Conservation (phyloP, 2,888 invertebrate genomes). For the Drosophila koepferae region DNA sequence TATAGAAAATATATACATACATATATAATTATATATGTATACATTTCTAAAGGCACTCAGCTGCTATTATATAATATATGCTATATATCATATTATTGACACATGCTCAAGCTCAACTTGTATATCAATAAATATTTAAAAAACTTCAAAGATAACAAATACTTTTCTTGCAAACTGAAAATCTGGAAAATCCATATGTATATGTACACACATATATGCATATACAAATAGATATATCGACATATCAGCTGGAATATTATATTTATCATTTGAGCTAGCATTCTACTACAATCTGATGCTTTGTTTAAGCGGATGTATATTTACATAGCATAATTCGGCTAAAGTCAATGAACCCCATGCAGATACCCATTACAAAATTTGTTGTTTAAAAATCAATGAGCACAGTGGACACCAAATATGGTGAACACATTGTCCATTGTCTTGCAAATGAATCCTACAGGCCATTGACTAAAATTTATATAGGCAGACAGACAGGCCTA, state of each 20-base stretch:
- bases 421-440: constrained; percentile 16
- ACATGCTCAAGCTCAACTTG: background rate
- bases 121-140: background rate
- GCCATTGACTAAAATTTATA: background rate
- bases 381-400: constrained; percentile 23
- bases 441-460: constrained; percentile 2
- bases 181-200: background rate
- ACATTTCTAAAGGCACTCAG: too few species aligned
- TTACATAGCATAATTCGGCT: constrained; percentile 2
- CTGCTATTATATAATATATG: too few species aligned
- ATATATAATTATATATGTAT: too few species aligned
- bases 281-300: background rate
- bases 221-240: background rate
- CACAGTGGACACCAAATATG: constrained; percentile 15
- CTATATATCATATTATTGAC: background rate
- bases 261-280: background rate
- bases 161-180: background rate
- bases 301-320: constrained; percentile 4
- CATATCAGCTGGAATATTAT: background rate
- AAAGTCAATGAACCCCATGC: constrained; percentile 23
- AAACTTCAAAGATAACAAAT: background rate
- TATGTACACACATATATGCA: background rate
- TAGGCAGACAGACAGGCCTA: background rate
- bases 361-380: constrained; percentile 1
- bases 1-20: too few species aligned